Evolutionary conservation across 2,888 invertebrate species (phyloP).

Genomic region (Desoria tigrina): DNA sequence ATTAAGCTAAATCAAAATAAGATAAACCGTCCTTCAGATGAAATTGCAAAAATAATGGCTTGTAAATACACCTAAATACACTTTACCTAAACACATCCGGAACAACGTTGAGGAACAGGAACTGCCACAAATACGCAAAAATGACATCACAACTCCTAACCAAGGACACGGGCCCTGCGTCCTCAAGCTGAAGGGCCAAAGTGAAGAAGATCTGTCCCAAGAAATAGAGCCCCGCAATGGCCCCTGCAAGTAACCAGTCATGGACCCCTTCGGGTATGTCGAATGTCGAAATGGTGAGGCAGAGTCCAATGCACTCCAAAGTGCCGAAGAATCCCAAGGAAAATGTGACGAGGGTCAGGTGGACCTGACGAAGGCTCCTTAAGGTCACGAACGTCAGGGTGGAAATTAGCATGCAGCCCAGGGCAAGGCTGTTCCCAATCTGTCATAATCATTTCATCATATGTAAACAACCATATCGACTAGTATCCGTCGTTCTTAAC

Average conservation of each 20-base stretch:
- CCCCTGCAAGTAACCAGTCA: slow-evolving; percentile 38
- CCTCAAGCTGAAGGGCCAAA: slow-evolving; percentile 43
- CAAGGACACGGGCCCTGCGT: slow-evolving; percentile 45
- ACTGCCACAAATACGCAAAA: slow-evolving; percentile 44
- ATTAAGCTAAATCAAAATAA: too few species aligned
- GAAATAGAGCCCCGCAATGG: slow-evolving; percentile 37
- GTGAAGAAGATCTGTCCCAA: slow-evolving; percentile 45
- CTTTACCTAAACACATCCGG: slow-evolving; percentile 42
- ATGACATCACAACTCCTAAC: slow-evolving; percentile 45
- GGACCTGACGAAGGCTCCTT: slow-evolving; percentile 38
- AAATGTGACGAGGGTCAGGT: slow-evolving; percentile 40
- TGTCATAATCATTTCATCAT: slow-evolving; percentile 4
- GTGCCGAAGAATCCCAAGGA: slow-evolving; percentile 43
- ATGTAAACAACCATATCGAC: neutral
- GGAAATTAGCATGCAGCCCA: slow-evolving; percentile 41
- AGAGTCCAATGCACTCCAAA: slow-evolving; percentile 33
- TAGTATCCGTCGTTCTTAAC: too few species aligned
- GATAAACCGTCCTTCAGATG: too few species aligned
- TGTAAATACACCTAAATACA: too few species aligned
- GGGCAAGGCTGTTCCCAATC: slow-evolving; percentile 42
- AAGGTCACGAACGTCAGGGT: slow-evolving; percentile 43
- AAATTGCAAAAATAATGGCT: too few species aligned
- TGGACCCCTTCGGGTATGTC: slow-evolving; percentile 31
- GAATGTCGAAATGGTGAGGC: slow-evolving; percentile 25
- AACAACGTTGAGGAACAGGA: slow-evolving; percentile 36